A percentile compares a stretch with the other conserved stretches of the same genome.
phyloP scores from a whole-genome alignment of 2,113 vertebrate species.

The Podocnemis expansa region DNA sequence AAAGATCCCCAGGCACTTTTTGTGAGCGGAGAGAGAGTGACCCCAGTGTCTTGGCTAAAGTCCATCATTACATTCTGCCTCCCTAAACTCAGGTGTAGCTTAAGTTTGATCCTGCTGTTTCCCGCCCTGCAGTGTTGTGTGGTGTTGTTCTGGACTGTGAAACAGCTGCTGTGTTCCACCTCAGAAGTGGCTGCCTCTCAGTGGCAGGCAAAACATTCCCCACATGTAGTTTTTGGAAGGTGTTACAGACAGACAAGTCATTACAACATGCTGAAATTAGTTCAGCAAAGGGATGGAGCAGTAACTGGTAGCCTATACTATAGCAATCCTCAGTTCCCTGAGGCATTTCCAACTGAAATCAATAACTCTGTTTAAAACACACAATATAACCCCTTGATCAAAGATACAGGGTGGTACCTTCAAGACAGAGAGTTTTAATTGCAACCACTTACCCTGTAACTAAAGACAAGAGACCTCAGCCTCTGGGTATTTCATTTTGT shows the following conservation, averaged over 20 bases:
- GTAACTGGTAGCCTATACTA: neutral
- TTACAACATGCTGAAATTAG: neutral
- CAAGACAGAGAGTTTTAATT: neutral
- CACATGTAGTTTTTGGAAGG: accelerated
- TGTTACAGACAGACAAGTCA: neutral
- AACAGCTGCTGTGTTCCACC: neutral
- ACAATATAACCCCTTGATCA: accelerated
- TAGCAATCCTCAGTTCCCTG: neutral
- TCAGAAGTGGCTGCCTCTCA: neutral
- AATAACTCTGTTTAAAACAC: neutral
- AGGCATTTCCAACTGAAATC: neutral
- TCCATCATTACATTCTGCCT: neutral
- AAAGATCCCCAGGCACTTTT: neutral
- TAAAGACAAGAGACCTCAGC: neutral
- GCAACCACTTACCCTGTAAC: neutral
- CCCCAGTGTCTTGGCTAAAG: neutral
- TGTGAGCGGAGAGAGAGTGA: neutral
- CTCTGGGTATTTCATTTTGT: neutral
- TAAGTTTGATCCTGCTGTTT: neutral
- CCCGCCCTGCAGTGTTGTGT: neutral
- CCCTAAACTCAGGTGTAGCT: neutral
- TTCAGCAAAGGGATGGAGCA: neutral
- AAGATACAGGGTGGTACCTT: neutral
- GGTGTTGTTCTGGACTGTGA: neutral
- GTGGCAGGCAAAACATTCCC: neutral